A percentile compares a stretch with the other conserved stretches of the same genome.
phyloP scores from a whole-genome alignment of 1,140 invertebrate genomes.

The Pentalonia nigronervosa region DNA sequence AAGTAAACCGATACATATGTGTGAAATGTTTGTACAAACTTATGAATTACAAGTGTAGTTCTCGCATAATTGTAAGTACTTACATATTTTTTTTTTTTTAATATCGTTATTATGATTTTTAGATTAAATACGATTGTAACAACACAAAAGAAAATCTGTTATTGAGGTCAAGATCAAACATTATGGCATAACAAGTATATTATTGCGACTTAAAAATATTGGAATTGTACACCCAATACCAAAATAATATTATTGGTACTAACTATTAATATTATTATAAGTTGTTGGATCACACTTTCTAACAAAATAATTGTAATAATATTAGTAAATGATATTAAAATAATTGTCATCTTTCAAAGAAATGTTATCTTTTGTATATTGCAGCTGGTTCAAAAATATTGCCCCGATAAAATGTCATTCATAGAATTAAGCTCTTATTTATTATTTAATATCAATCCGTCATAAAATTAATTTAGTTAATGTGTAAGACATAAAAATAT shows the following conservation, averaged over 20 bases:
- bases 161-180: not conserved
- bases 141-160: not conserved
- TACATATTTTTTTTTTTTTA: not conserved
- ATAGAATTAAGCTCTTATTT: not conserved
- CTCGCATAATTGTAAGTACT: not conserved
- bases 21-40: not conserved
- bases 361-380: not conserved
- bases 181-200: not conserved
- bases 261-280: not conserved
- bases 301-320: not conserved
- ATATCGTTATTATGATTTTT: not conserved
- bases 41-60: not conserved
- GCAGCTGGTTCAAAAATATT: not conserved
- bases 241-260: not conserved
- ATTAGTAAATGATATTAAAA: not conserved
- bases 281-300: not conserved
- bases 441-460: not conserved
- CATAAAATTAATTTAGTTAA: conserved; percentile 13
- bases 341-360: not conserved
- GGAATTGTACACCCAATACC: not conserved
- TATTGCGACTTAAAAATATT: not conserved
- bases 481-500: not conserved
- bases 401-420: not conserved
- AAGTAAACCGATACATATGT: not conserved
- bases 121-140: not conserved